Evolutionary conservation across 1,140 invertebrate species (phyloP).

Genomic region (Lepidurus arcticus): DNA sequence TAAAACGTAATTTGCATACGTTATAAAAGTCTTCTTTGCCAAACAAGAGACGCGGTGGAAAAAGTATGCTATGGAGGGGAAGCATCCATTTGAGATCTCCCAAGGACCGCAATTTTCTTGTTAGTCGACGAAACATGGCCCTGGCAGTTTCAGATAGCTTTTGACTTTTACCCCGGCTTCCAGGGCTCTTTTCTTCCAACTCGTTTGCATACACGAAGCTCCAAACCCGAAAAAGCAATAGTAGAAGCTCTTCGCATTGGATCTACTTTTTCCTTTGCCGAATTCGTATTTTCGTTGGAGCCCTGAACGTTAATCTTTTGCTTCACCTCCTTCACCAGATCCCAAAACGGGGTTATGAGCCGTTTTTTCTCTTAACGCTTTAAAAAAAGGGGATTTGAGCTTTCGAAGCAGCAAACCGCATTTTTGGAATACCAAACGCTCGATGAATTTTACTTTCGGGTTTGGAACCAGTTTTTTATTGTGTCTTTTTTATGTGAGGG

Average conservation of each 20-base stretch:
- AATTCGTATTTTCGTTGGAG: too few species aligned
- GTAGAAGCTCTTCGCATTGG: too few species aligned
- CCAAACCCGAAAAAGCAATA: too few species aligned
- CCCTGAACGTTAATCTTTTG: too few species aligned
- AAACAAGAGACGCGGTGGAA: background rate
- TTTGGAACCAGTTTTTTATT: background rate
- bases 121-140: slow-evolving; percentile 11
- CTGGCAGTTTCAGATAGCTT: slow-evolving; percentile 17
- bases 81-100: background rate
- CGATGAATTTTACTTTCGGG: background rate
- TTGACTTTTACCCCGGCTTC: background rate
- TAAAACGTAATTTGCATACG: slow-evolving; percentile 19
- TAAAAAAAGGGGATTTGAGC: background rate
- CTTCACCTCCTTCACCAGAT: too few species aligned
- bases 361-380: too few species aligned
- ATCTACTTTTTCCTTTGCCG: too few species aligned
- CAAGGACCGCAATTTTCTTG: slow-evolving; percentile 17
- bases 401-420: background rate
- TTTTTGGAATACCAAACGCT: background rate
- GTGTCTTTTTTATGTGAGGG: background rate
- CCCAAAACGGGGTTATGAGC: too few species aligned
- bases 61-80: background rate
- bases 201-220: too few species aligned
- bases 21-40: slow-evolving; percentile 9
- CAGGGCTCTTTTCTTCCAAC: background rate